Base-by-base conservation (phyloP, 2,797 vertebrate genomes). In the Sebastiscus tertius region DNA sequence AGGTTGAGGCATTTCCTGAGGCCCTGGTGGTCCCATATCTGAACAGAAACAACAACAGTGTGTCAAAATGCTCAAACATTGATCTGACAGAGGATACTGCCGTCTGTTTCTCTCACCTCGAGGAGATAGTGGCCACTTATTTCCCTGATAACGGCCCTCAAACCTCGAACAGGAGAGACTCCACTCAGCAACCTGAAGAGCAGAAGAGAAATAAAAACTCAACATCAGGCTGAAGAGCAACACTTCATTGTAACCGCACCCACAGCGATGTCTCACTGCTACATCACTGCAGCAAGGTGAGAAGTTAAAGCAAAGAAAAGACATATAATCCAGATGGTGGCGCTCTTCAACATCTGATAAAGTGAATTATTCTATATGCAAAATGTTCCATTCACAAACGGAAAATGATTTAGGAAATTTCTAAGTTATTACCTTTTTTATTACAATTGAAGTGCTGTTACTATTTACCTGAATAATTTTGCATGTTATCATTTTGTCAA, bases 11-110 rank as follows among this genome's bases (percentile, higher is more conserved):
- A 92, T 76, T 92, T 95, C 62, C 86, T 80, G 73, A 94, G 89
- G 22, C 95, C 93, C 2, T 89, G 83, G 5, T 29, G 20, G 73
- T 90, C 91, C 96, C 96, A 96, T 72, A 96, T 91, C 95, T 96
- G 72, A 74, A 72, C 22, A 65, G 46, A 8, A 75, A 46, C 55
- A 76, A 27, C 49, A 68, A 14, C 16, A 54, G 26, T 58, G n/a
- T 31, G 77, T 56, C 24, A 68, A 7, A 59, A 60, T 3, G 68
- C 12, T 11, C 5, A 4, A n/a, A 63, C 27, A 11, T 2, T 10
- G 6, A 58, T 5, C 4, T 64, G 5, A 55, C 20, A 72, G 22
- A 42, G 27, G 1, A 26, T 2, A 27, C 7, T 13, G 10, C 1
- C 0, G 3, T 20, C n/a, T 1, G 16, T n/a, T 29, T 5, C 36